Evolutionary conservation across 2,888 invertebrate genomes (phyloP).

Genomic region (Drosophila lacicola): DNA sequence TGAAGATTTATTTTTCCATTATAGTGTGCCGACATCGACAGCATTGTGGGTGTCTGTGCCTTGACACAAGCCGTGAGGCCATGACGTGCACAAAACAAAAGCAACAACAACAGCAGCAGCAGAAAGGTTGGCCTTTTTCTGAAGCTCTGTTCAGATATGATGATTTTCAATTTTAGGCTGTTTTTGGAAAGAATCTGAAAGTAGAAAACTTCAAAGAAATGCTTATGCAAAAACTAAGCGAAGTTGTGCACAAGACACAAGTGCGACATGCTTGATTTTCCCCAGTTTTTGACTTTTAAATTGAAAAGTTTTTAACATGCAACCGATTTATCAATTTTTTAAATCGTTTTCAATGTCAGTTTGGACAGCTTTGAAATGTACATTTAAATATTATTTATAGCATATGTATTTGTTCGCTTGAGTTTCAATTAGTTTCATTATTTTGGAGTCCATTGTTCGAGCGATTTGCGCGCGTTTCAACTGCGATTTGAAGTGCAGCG

Average conservation of each 20-base stretch:
- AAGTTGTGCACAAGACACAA: not conserved
- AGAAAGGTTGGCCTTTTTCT: conserved; percentile 30
- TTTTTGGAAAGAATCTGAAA: not conserved
- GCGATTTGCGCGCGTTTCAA: conserved; percentile 24
- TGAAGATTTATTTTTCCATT: conserved; percentile 78
- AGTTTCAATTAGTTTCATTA: conserved; percentile 5
- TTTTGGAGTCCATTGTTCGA: not conserved
- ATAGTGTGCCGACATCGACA: conserved; percentile 69
- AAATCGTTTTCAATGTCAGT: too few relatives aligned
- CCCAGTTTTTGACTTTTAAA: not conserved
- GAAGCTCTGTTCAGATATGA: conserved; percentile 12
- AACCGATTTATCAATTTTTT: too few relatives aligned
- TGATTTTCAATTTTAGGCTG: conserved; percentile 28
- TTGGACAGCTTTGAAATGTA: too few relatives aligned
- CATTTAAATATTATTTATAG: not conserved
- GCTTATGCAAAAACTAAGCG: not conserved
- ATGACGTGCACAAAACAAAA: conserved; percentile 63
- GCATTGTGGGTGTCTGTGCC: conserved; percentile 75
- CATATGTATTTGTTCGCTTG: not conserved
- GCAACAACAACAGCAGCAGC: conserved; percentile 13
- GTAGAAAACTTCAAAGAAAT: not conserved
- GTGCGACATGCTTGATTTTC: not conserved
- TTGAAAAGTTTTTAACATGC: not conserved
- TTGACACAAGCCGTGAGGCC: conserved; percentile 68
- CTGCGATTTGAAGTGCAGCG: conserved; percentile 28